phyloP scores from a whole-genome alignment of 2,888 invertebrate species.

The Deroplatys truncata region DNA sequence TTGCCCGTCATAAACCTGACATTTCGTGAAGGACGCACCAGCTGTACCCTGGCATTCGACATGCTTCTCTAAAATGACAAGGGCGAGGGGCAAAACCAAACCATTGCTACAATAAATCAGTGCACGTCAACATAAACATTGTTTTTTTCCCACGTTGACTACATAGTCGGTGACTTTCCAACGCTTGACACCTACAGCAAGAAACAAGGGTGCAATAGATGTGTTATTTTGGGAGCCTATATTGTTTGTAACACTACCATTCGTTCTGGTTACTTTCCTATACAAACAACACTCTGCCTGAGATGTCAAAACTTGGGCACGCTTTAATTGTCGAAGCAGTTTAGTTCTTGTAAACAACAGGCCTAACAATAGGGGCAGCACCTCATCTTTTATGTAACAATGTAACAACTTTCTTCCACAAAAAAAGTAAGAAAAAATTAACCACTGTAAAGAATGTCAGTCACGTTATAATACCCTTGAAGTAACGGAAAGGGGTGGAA shows the following conservation, averaged over 20 bases:
- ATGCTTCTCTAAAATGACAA: not conserved
- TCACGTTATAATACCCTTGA: not conserved
- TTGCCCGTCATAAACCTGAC: no score
- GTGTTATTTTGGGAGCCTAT: not conserved
- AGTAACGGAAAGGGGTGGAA: not conserved
- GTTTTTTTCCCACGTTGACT: not conserved
- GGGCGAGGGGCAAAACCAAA: not conserved
- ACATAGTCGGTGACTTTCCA: not conserved
- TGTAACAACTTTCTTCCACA: not conserved
- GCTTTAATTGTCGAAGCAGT: not conserved
- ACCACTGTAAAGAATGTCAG: not conserved
- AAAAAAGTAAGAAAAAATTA: not conserved
- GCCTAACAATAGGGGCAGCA: not conserved
- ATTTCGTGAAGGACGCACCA: not conserved
- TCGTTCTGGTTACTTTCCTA: not conserved
- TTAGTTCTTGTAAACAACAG: not conserved
- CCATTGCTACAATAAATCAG: not conserved
- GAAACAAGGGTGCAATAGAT: not conserved
- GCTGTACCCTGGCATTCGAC: not conserved
- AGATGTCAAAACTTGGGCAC: not conserved
- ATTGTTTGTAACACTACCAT: not conserved
- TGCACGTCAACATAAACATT: not conserved
- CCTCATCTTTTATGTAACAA: not conserved
- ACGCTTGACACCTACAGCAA: not conserved
- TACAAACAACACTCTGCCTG: not conserved